Evolutionary conservation across 2,797 vertebrate species (phyloP).

Genomic region (Psittacula derbiana): DNA sequence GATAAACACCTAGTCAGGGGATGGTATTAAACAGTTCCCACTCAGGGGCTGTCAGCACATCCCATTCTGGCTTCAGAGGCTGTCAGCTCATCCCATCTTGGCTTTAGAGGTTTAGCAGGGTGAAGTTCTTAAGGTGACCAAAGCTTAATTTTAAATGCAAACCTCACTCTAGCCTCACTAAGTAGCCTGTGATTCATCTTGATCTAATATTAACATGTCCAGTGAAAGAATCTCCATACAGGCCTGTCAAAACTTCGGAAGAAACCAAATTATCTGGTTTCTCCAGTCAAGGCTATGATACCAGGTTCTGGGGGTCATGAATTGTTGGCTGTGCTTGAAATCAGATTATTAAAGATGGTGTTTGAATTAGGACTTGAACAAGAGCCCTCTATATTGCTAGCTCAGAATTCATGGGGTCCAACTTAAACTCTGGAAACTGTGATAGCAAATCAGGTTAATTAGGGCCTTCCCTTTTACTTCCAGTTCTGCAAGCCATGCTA

Average conservation of each 20-base stretch:
- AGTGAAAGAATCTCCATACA: not conserved
- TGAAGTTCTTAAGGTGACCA: not conserved
- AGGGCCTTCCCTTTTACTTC: not conserved
- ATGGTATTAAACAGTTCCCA: not conserved
- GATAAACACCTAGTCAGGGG: not conserved
- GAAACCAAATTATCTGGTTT: not conserved
- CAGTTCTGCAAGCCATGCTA: not conserved
- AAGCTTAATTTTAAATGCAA: not conserved
- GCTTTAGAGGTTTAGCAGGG: not conserved
- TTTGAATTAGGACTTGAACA: not conserved
- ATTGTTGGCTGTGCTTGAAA: not conserved
- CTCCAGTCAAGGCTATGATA: not conserved
- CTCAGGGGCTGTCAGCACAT: not conserved
- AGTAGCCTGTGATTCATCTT: not conserved
- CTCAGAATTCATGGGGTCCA: not conserved
- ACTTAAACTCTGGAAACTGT: not conserved
- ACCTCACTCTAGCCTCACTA: not conserved
- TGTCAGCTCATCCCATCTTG: not conserved
- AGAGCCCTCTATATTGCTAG: not conserved
- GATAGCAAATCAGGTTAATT: not conserved
- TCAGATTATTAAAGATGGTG: not conserved
- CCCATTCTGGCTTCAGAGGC: not conserved
- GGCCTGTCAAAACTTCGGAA: not conserved
- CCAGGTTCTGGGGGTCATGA: fast-evolving
- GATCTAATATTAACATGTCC: not conserved